Conservation (phyloP, 2,797 vertebrate genomes). For the Esox masquinongy region DNA sequence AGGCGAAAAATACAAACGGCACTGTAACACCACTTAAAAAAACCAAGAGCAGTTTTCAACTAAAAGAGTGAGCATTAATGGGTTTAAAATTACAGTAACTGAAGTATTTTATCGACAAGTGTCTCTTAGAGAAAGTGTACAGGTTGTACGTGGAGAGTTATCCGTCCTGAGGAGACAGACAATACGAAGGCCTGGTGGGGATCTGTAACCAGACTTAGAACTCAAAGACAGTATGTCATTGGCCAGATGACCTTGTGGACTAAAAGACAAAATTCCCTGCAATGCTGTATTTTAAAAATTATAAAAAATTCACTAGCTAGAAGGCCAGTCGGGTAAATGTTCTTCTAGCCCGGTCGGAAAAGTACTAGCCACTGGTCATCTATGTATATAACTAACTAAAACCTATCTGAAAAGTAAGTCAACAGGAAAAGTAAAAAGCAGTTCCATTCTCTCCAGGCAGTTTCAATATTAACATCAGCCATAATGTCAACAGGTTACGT, state of each 20-base stretch:
- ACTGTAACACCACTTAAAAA: slow-evolving; percentile 8
- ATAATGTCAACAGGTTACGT: background rate
- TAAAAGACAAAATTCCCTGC: too few relatives aligned
- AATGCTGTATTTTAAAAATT: too few relatives aligned
- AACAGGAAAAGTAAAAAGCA: background rate
- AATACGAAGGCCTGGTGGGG: background rate
- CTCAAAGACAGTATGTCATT: background rate
- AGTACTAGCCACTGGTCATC: too few relatives aligned
- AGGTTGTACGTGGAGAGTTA: background rate
- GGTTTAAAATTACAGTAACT: background rate
- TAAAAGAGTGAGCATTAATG: background rate
- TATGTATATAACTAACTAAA: background rate
- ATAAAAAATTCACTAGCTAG: too few relatives aligned
- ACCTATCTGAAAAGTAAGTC: background rate
- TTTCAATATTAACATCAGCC: background rate
- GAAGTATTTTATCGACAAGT: background rate
- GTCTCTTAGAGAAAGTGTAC: background rate
- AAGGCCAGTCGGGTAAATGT: too few relatives aligned
- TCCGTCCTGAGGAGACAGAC: background rate
- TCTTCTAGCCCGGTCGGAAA: too few relatives aligned
- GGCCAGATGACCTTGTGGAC: too few relatives aligned
- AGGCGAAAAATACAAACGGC: slow-evolving; percentile 7
- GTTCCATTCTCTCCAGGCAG: slow-evolving; percentile 12
- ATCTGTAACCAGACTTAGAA: background rate
- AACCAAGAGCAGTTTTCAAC: background rate